Evolutionary conservation across 2,888 invertebrate species (phyloP).

Genomic region (Allolobophora icterica): DNA sequence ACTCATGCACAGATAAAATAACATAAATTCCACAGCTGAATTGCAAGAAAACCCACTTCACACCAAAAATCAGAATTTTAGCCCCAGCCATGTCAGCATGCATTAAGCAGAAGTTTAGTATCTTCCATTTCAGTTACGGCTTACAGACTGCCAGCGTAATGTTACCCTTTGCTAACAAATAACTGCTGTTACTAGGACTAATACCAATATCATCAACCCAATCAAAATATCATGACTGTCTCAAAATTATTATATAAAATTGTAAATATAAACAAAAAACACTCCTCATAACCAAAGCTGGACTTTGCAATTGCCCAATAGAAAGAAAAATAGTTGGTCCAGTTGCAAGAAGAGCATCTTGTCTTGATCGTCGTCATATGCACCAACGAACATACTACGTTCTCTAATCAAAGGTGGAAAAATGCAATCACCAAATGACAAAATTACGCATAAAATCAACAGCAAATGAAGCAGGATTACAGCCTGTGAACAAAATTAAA

Average conservation of each 20-base stretch:
- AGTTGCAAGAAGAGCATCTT: not conserved
- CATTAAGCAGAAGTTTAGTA: not conserved
- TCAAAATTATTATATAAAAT: not conserved
- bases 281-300: not conserved
- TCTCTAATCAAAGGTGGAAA: not conserved
- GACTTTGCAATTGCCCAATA: not conserved
- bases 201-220: not conserved
- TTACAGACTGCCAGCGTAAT: not conserved
- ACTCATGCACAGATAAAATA: not conserved
- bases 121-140: not conserved
- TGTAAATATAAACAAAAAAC: not conserved
- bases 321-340: slow-evolving; percentile 1
- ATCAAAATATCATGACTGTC: not conserved
- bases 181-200: slow-evolving; percentile 7
- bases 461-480: slow-evolving; percentile 4
- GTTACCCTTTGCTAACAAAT: not conserved
- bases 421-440: not conserved
- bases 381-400: not conserved
- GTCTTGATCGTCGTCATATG: not conserved
- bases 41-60: not conserved
- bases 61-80: not conserved
- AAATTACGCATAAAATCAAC: not conserved
- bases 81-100: not conserved
- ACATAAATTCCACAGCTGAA: not conserved
- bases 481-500: not conserved